Evolutionary conservation across 1,140 invertebrate genomes (phyloP), one percentile per base, ranked within the genome.

Genomic region (Microplitis demolitor): DNA sequence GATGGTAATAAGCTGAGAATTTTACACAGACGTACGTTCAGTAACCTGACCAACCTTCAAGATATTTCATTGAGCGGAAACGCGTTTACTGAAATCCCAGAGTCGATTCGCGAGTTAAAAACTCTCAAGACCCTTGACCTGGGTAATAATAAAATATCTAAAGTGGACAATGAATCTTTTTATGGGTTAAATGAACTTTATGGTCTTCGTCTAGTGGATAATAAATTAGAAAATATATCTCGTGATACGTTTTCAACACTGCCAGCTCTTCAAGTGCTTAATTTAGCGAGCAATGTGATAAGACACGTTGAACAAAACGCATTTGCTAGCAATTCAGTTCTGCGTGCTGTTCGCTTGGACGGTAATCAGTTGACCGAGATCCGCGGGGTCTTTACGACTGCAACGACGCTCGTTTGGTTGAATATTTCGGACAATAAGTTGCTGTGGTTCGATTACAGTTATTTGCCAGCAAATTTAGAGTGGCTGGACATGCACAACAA

Each of bases 401-500:
- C 96, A 79, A 90, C 93, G 1, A 93, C 92, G 76, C 87, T 98
- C 58, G 87, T 95, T 75, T 96, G 95, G 95, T 86, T 98, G 33
- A 98, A 97, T 87, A 92, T 97, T 71, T 96, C 95, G 33, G 94
- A 96, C 87, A 98, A 98, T 88, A 91, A 93, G 79, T 88, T 98
- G 76, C 90, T 94, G 78, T 93, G 93, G 91, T 97, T 98, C 87
- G 96, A 97, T 86, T 97, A 97, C 84, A 91, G 93, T 13, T 89
- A 96, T 68, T 91, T 97, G 61, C 96, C 96, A 0, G 82, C 87
- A 58, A 92, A 91, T 73, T 88, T 97, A 70, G 93, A 95, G 78
- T 97, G 95, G 95, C 86, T 98, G 54, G 96, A 97, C 86, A 88
- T 98, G 78, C 95, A 97, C 85, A 93, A 93, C 80, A 98, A 98